phyloP scores from a whole-genome alignment of 2,113 vertebrate species.

The Phainopepla nitens region DNA sequence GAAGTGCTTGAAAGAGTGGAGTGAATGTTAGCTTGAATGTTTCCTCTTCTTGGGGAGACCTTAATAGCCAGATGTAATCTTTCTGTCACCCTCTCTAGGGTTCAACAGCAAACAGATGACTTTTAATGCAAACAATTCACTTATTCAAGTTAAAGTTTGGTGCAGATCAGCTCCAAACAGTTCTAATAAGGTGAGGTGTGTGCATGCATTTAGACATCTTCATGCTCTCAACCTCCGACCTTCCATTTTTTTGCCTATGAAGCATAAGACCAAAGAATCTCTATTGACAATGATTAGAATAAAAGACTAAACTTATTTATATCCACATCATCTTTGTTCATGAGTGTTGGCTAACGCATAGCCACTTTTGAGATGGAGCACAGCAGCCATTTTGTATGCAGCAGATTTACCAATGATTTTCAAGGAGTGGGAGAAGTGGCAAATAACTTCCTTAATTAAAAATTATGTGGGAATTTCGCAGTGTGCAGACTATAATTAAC shows the following conservation, averaged over 20 bases:
- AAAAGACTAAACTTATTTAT: neutral
- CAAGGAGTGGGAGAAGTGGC: conserved; percentile 22
- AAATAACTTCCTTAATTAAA: conserved; percentile 50
- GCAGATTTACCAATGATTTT: neutral
- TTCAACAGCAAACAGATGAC: neutral
- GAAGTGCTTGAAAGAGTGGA: neutral
- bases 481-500: conserved; percentile 51
- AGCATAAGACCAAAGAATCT: neutral
- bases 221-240: neutral
- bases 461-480: conserved; percentile 57
- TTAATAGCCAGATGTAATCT: neutral
- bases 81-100: neutral
- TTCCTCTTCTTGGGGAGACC: neutral
- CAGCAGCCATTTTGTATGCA: conserved; percentile 23
- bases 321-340: neutral
- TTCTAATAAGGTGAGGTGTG: neutral
- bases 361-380: neutral
- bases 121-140: neutral
- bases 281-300: neutral
- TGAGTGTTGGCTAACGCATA: neutral
- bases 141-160: neutral
- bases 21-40: neutral
- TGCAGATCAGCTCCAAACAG: neutral
- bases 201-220: neutral
- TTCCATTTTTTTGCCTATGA: neutral